Base-by-base conservation (phyloP, 1,140 invertebrate species). In the Charaxes varanes region DNA sequence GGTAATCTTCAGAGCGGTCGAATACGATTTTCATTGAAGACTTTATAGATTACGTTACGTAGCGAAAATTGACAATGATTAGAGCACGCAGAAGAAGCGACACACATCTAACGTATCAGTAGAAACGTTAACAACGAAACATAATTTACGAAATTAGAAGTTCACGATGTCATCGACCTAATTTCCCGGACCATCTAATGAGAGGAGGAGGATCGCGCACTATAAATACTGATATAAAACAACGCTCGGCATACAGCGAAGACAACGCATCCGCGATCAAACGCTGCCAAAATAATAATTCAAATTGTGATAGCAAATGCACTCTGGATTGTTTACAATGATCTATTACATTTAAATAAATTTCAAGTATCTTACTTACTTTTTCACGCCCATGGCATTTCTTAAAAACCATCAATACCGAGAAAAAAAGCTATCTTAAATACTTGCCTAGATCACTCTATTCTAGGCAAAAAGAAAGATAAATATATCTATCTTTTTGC, bases 231-330 rank as follows among this genome's bases (percentile, higher is more conserved):
- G 35, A 34, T 62, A 67, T 69, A 69, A 61, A 63, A 67, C 57
- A 58, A 62, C 52, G 50, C 41, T 42, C 59, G 52, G 46, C 50
- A 55, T 61, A 63, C 46, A 57, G 42, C 58, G 46, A 69, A 73
- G 51, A 70, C 70, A 63, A 72, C 53, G 62, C 69, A 76, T 69
- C 67, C 64, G 65, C 47, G 65, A 66, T 68, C 55, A 62, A 55
- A 68, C 58, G 57, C 60, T 72, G 71, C 70, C 68, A 70, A 68
- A 74, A 70, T 73, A 62, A 73, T 78, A 71, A 76, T 53, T 68
- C 55, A 68, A 46, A 43, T 42, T 48, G 47, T 54, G 48, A 65
- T 71, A 34, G 59, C 51, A 51, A 63, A 65, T 45, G 34, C 50
- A 59, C 35, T 54, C 21, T 17, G 17, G 16, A 45, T 23, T 62